Evolutionary conservation across 2,113 vertebrate species (phyloP).

Genomic region (Chionis minor): DNA sequence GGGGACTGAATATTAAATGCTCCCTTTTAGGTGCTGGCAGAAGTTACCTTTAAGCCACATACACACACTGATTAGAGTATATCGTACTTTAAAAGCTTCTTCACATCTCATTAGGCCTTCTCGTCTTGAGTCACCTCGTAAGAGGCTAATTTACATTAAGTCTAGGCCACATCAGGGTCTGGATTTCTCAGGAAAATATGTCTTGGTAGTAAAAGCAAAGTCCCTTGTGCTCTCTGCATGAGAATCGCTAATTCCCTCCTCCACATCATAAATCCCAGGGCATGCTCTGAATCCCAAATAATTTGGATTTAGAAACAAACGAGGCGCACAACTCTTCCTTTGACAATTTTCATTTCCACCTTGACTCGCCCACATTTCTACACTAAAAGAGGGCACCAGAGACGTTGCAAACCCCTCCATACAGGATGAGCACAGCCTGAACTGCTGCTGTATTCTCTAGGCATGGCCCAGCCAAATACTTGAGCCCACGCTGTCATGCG

Average conservation of each 20-base stretch:
- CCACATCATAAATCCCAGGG: conserved; percentile 11
- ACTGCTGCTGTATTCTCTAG: neutral
- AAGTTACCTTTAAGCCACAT: conserved; percentile 30
- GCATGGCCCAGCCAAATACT: neutral
- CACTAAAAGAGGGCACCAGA: neutral
- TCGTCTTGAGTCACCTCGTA: neutral
- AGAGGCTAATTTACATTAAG: conserved; percentile 26
- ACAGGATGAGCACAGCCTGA: neutral
- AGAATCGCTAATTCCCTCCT: conserved; percentile 7
- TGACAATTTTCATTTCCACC: neutral
- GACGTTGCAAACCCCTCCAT: neutral
- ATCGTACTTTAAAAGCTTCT: conserved; percentile 41
- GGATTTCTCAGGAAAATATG: conserved; percentile 7
- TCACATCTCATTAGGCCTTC: conserved; percentile 35
- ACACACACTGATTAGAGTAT: neutral
- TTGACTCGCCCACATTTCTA: neutral
- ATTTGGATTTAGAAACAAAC: neutral
- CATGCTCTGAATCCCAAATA: conserved; percentile 18
- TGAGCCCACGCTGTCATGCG: rapidly evolving
- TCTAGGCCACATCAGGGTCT: neutral
- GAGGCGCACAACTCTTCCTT: neutral
- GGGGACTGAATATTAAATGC: neutral
- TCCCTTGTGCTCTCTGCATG: neutral
- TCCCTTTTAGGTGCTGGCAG: conserved; percentile 10
- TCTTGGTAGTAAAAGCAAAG: conserved; percentile 24